Conservation (phyloP, 2,113 vertebrate species). For the Oryctolagus cuniculus region DNA sequence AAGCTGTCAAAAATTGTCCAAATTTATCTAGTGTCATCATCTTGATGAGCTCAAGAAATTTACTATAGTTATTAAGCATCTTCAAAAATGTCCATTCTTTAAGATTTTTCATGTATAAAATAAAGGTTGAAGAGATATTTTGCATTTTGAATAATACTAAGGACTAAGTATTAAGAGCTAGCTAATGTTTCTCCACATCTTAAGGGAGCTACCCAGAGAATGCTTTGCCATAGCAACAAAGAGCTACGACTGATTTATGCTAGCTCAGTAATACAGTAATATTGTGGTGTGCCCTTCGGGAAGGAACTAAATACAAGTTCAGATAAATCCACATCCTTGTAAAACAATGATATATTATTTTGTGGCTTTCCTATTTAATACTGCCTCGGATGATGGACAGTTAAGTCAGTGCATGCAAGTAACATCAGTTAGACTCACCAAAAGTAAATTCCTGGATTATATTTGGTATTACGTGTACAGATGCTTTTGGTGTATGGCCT, state of each 20-base stretch:
- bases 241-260: neutral
- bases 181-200: neutral
- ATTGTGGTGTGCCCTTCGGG: neutral
- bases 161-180: neutral
- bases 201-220: neutral
- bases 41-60: neutral
- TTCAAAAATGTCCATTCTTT: neutral
- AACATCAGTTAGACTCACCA: neutral
- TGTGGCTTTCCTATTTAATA: neutral
- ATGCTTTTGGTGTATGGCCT: neutral
- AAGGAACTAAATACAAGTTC: neutral
- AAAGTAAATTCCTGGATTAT: neutral
- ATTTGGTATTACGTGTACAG: neutral
- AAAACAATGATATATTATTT: neutral
- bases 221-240: neutral
- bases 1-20: neutral
- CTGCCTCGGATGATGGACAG: neutral
- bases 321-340: neutral
- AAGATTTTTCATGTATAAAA: neutral
- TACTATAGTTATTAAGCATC: neutral
- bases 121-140: neutral
- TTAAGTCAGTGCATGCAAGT: neutral
- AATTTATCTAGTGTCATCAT: neutral
- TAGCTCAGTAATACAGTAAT: constrained; percentile 30
- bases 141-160: constrained; percentile 30